Base-by-base conservation (phyloP, 2,113 vertebrate genomes). In the Struthio camelus region DNA sequence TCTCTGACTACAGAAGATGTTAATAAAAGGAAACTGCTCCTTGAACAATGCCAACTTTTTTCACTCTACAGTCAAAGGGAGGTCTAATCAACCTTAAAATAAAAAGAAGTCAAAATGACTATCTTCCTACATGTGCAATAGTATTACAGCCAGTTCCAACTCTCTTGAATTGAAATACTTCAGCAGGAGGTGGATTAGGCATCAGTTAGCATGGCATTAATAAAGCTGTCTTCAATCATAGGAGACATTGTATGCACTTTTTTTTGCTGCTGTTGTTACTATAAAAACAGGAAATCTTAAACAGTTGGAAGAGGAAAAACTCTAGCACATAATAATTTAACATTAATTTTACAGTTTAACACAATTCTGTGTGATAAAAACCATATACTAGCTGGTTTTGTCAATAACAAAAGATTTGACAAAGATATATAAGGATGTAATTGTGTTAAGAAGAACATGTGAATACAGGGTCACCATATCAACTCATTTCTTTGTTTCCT, bases 21-120 rank as follows among this genome's bases (percentile, higher is more conserved):
- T 92, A 89, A 90, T 92, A 71, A 84, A 89, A 67, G 46, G 50
- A 95, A 94, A 81, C 12, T 61, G 28, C 36, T 79, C 73, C 92
- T 86, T 85, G 61, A 94, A 87, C 65, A 75, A 84, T 0, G 18
- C 18, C 50, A 89, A 8, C 15, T 67, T 88, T 88, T 92, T 92
- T 78, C 15, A 84, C 28, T 28, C 72, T 76, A 40, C 22, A 75
- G 36, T 42, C 64, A 89, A 87, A 91, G 22, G 28, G 36, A 78
- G 0, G 9, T 89, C 51, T 27, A 86, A 58, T 59, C 73, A 86
- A 67, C 46, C 32, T 69, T 22, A 51, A 40, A 82, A 69, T 59
- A 59, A 70, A 58, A 77, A 61, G 30, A 81, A 81, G 30, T 42
- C 22, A 59, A 67, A 80, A 42, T 64, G 66, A 36, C 34, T 46